Base-by-base conservation (phyloP, 2,797 vertebrate species). In the Channa striata region DNA sequence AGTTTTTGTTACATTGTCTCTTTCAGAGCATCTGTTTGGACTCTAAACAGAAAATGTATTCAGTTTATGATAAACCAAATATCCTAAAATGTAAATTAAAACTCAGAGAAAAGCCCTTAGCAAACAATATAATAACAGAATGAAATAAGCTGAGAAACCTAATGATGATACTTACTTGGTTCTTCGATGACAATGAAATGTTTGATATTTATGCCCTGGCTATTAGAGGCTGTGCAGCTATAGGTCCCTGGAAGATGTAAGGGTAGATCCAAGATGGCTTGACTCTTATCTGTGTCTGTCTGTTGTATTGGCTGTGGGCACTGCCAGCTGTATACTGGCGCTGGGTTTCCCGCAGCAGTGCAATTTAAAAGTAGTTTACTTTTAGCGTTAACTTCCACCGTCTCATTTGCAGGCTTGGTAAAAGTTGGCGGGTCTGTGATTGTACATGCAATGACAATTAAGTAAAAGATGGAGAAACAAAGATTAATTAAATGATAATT, bases 341-440 rank as follows among this genome's bases (percentile, higher is more conserved):
- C 0, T 12, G 92, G 92, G 66, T 89, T 92, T 71, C 90, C 91
- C 6, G 2, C 17, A 0, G 89, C 85, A 0, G n/a, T 76, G 83
- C 93, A 94, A 50, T 86, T 51, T 36, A 94, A 78, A 5, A 4
- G 47, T 0, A 82, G 17, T 14, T 63, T 5, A 1, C 17, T 2
- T 6, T 21, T 14, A 33, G 20, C 9, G 13, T 4, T 0, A 8
- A 82, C 1, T 8, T 84, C 64, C 33, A 88, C 6, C 0, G 20
- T 83, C 78, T 89, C 83, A 2, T 49, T 47, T 17, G 2, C 14
- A 25, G 79, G 36, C 4, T 20, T 0, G 0, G 0, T 0, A 56
- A 91, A 87, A 5, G 14, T 7, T 8, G 93, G 92, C 2, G 77
- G 23, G 48, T 92, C 93, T 94, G 72, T 67, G 16, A 23, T 50